Evolutionary conservation across 2,888 invertebrate species (phyloP), one percentile per base, ranked within the genome.

Genomic region (Dicyrtomina minuta): DNA sequence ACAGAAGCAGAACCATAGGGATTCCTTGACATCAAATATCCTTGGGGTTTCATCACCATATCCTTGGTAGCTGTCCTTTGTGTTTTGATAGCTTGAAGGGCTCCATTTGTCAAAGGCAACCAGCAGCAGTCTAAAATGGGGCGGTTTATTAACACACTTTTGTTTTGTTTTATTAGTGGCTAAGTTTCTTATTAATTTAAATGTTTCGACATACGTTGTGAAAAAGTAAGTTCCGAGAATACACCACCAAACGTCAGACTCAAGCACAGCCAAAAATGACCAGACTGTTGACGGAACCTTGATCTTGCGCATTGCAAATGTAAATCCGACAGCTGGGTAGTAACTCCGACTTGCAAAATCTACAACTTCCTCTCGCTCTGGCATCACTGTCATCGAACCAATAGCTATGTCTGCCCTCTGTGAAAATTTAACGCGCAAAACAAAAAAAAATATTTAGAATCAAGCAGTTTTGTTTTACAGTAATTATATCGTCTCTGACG

Each of bases 1-100:
- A 49, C 96, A 97, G 93, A 97, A 95, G 80, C 96, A 97, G 82
- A 97, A 97, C 97, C 97, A 98, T 0, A 97, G 85, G 80, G 96
- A 96, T 82, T 98, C 97, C 81, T 96, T 96, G 27, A 97, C 83
- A 51, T 90, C 93, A 80, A 98, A 98, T 80, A 93, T 92, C 1
- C 96, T 85, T 80, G 95, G 95, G 80, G 94, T 94, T 76, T 93
- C 92, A 77, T 94, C 93, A 66, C 93, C 90, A 17, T 72, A 92
- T 76, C 94, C 92, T 77, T 94, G 93, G 81, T 94, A 95, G 80
- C 92, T 93, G 69, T 93, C 92, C 8, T 91, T 86, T 81, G 95
- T 95, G 80, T 96, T 96, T 79, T 91, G 95, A 81, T 93, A 96
- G 79, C 96, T 96, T 83, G 95, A 96, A 0, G 97, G 97, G 79